Evolutionary conservation across 2,113 vertebrate species (phyloP).

Genomic region (Leptobrachium leishanense): DNA sequence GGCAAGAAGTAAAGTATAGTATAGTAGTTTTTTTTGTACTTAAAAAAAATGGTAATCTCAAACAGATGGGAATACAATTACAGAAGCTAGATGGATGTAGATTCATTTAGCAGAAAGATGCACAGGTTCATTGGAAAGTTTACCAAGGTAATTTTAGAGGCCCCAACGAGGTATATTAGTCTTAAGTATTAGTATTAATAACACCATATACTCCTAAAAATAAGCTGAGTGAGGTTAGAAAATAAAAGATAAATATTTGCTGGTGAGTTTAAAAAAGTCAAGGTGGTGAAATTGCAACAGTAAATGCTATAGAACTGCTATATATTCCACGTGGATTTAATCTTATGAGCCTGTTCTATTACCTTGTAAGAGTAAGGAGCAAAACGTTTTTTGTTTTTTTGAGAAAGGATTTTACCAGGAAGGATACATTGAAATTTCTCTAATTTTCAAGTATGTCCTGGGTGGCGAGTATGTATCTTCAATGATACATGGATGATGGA

Average conservation of each 20-base stretch:
- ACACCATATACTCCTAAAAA: background rate
- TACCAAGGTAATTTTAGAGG: constrained; percentile 39
- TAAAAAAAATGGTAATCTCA: constrained; percentile 43
- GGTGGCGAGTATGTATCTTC: too few species aligned
- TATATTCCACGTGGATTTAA: too few species aligned
- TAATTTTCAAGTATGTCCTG: too few species aligned
- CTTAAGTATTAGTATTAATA: background rate
- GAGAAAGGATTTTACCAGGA: too few species aligned
- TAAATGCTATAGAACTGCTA: too few species aligned
- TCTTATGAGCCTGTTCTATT: too few species aligned
- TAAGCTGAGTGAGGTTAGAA: background rate
- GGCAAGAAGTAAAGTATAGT: background rate
- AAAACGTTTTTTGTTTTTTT: too few species aligned
- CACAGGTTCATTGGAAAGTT: constrained; percentile 50
- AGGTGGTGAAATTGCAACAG: too few species aligned
- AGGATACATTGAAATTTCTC: too few species aligned
- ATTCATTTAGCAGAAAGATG: constrained; percentile 49
- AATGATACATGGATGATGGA: too few species aligned
- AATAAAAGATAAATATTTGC: background rate
- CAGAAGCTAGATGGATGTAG: constrained; percentile 45
- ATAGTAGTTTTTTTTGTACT: constrained; percentile 5
- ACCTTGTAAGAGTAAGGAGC: too few species aligned
- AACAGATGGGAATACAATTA: constrained; percentile 48
- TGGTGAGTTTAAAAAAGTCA: too few species aligned
- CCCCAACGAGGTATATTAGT: constrained; percentile 21